Conservation (phyloP, 1,140 invertebrate genomes). For the Atta texana region DNA sequence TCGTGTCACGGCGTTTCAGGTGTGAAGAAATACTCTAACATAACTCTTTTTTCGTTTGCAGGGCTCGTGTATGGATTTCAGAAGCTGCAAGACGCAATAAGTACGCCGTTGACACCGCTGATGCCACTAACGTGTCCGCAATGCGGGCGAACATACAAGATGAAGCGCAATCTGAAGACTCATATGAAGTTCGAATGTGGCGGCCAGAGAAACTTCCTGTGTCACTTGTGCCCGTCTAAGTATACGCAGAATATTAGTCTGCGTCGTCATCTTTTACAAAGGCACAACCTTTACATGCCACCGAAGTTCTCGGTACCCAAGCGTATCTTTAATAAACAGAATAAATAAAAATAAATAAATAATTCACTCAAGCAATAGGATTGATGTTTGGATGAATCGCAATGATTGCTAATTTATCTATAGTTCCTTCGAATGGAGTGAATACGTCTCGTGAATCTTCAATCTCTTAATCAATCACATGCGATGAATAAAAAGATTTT, state of each 20-base stretch:
- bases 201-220: slow-evolving; percentile 71
- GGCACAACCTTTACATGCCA: slow-evolving; percentile 75
- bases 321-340: slow-evolving; percentile 50
- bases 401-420: background rate
- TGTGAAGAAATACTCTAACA: slow-evolving; percentile 56
- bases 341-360: background rate
- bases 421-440: background rate
- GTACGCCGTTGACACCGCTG: background rate
- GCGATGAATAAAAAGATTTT: background rate
- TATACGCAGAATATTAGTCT: slow-evolving; percentile 77
- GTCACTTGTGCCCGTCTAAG: slow-evolving; percentile 75
- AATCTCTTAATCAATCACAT: background rate
- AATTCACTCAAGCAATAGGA: background rate
- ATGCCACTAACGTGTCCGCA: slow-evolving; percentile 79
- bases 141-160: slow-evolving; percentile 86
- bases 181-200: slow-evolving; percentile 79
- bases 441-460: background rate
- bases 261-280: slow-evolving; percentile 75
- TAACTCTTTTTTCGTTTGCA: slow-evolving; percentile 62
- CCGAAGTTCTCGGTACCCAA: slow-evolving; percentile 73
- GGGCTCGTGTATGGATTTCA: slow-evolving; percentile 4
- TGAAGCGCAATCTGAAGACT: slow-evolving; percentile 78
- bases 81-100: background rate
- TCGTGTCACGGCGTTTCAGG: background rate
- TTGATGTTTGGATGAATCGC: background rate